Evolutionary conservation across 2,888 invertebrate species (phyloP).

Genomic region (Julus scanicus): DNA sequence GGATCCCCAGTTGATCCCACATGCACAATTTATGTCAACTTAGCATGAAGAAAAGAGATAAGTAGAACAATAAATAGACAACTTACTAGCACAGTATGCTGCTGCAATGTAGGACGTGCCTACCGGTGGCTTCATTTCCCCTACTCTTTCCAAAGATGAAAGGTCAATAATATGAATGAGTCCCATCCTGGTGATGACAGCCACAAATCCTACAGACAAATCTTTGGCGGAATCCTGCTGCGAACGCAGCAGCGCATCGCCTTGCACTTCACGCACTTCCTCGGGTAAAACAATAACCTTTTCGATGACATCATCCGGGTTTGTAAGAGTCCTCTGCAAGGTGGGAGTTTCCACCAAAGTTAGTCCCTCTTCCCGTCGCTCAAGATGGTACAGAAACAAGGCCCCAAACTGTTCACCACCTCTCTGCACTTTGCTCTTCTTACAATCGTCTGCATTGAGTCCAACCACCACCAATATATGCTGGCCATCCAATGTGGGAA

Average conservation of each 20-base stretch:
- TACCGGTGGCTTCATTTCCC: constrained; percentile 67
- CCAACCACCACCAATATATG: constrained; percentile 71
- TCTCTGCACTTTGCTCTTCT: neutral
- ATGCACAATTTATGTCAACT: neutral
- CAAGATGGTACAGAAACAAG: constrained; percentile 72
- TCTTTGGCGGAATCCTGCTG: constrained; percentile 53
- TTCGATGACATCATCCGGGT: constrained; percentile 60
- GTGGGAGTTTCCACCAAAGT: constrained; percentile 73
- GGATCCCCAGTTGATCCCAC: too few relatives aligned
- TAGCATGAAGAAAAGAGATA: too few relatives aligned
- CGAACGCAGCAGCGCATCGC: neutral
- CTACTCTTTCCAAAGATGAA: constrained; percentile 76
- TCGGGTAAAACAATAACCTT: constrained; percentile 63
- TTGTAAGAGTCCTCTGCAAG: constrained; percentile 63
- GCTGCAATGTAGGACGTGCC: constrained; percentile 76
- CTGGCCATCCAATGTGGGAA: constrained; percentile 77
- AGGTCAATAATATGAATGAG: constrained; percentile 78
- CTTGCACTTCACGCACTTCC: constrained; percentile 62
- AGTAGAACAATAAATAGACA: neutral
- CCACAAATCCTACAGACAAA: constrained; percentile 68
- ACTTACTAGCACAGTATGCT: constrained; percentile 84
- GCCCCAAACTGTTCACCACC: constrained; percentile 64
- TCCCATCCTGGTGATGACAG: constrained; percentile 81
- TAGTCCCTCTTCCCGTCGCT: constrained; percentile 69
- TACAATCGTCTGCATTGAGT: neutral